These are phyloP conservation scores for Eilema griseolum DNA, from an alignment of 2,888 invertebrate species.

Conservation along the genomic window DNA sequence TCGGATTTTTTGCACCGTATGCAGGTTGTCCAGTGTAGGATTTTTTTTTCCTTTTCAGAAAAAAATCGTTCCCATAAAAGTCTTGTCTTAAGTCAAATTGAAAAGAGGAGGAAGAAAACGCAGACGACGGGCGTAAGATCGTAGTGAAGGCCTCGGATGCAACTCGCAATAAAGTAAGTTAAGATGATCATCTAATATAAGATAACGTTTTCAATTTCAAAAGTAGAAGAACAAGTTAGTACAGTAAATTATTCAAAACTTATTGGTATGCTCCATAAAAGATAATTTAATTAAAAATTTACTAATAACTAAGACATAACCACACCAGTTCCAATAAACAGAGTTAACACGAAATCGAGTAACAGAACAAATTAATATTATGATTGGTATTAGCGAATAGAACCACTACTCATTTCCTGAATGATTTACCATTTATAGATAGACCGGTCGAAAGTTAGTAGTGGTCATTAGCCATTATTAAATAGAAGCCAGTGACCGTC, in stretches of 20 bases:
- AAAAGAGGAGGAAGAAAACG: background rate
- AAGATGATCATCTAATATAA: no score
- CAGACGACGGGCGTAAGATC: background rate
- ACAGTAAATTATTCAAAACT: background rate
- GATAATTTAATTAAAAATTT: conserved; percentile 2
- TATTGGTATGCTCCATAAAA: background rate
- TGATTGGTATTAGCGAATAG: conserved; percentile 4
- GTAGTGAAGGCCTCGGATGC: background rate
- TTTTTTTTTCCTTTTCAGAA: no score
- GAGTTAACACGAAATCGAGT: background rate
- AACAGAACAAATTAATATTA: background rate
- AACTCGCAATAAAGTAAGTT: background rate
- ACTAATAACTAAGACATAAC: background rate
- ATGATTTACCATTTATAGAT: conserved; percentile 4
- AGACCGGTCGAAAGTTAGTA: conserved; percentile 1
- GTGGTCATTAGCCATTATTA: background rate
- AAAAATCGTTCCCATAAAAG: background rate
- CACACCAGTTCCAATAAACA: background rate
- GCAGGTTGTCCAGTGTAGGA: no score
- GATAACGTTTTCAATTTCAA: background rate
- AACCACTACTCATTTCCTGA: background rate
- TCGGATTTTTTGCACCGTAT: no score
- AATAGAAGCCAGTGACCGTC: background rate
- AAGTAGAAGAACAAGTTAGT: background rate
- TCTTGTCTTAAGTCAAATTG: background rate